A percentile compares a stretch with the other conserved stretches of the same genome.
Conservation (phyloP, 2,113 vertebrate species). For the Cyprinodon brontotheroides region DNA sequence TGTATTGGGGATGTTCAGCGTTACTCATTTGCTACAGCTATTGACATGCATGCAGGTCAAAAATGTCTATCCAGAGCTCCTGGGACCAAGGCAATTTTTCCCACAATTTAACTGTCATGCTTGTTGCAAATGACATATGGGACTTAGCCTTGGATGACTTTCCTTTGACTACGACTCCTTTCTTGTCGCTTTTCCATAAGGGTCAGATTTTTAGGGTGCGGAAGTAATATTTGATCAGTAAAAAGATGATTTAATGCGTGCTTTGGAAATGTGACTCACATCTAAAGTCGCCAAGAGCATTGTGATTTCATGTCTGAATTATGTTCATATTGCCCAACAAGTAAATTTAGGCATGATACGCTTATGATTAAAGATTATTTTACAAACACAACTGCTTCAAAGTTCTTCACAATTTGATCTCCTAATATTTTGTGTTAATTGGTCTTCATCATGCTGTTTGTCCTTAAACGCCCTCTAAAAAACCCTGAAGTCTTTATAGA, state of each 20-base stretch:
- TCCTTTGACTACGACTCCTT: background rate
- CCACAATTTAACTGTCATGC: background rate
- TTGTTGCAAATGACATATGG: background rate
- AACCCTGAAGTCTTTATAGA: background rate
- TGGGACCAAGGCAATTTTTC: background rate
- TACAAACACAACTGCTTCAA: no score
- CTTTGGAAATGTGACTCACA: background rate
- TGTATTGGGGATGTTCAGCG: background rate
- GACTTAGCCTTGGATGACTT: background rate
- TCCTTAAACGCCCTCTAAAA: background rate
- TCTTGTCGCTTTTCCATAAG: background rate
- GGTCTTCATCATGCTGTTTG: background rate
- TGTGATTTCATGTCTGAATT: background rate
- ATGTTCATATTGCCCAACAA: background rate
- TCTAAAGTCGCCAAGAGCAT: background rate
- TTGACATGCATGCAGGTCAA: background rate
- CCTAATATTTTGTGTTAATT: no score
- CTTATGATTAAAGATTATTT: no score
- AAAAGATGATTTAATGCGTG: background rate
- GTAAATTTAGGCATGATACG: background rate
- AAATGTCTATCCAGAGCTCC: background rate
- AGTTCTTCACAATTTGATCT: no score
- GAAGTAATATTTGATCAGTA: background rate
- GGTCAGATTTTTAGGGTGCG: background rate
- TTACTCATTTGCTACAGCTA: background rate